Base-by-base conservation (phyloP, 2,888 invertebrate genomes). In the Synanthedon vespiformis region DNA sequence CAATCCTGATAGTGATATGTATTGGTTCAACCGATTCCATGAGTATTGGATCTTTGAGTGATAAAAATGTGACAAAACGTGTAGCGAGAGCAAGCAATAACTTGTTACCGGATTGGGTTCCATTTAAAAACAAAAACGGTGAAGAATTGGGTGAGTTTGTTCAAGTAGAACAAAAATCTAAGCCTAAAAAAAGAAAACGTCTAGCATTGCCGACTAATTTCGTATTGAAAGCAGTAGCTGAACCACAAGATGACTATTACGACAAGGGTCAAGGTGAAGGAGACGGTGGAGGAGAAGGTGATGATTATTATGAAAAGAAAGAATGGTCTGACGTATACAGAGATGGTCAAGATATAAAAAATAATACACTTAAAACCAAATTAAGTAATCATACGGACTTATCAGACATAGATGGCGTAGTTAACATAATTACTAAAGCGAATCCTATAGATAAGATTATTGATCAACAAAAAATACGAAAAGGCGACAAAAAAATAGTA, bases 41-140 rank as follows among this genome's bases (percentile, higher is more conserved):
- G 49, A 79, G 74, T 60, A 70, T 81, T 61, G 72, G 72, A 53
- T 70, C 62, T 57, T 72, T 76, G 77, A 70, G 41, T 48, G 52
- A 49, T 49, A 65, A 59, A 57, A 76, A 73, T 70, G 74, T 77
- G 67, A 76, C 63, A 6, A 75, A 77, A 69, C 75, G 78, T 64
- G 72, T 71, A 52, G 61, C 71, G 2, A 27, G 47, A 22, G 27
- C 49, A 1, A 65, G 61, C 51, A 70, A 64, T 55, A 70, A 64
- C 55, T 65, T 76, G n/a, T 85, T 70, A 54, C 85, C 85, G 18
- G 80, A 84, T 63, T 85, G 84, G 86, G 85, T 84, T n/a, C 82
- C 84, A 1, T 85, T 84, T 56, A 83, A 82, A 62, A 84, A 82
- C 55, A 84, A 83, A 62, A 72, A 80, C 5, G 82, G 80, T 3